phyloP scores from a whole-genome alignment of 2,888 invertebrate species.

The Altica lythri region DNA sequence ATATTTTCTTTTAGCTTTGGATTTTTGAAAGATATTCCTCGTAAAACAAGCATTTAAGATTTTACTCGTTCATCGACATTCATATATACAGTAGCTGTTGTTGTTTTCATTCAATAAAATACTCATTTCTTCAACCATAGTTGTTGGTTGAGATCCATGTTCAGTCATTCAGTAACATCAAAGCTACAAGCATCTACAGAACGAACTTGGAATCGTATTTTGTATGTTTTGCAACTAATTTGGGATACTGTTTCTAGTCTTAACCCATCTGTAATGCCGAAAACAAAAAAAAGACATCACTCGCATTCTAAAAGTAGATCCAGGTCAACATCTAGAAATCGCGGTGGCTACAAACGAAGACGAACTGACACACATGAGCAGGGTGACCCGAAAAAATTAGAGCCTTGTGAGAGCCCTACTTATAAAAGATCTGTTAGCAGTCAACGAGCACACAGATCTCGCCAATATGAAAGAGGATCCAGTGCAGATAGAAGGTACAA shows the following conservation, averaged over 20 bases:
- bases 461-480: constrained; percentile 74
- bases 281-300: constrained; percentile 80
- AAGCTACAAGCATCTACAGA: constrained; percentile 71
- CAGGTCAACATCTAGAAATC: constrained; percentile 64
- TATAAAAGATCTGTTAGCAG: constrained; percentile 65
- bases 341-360: constrained; percentile 64
- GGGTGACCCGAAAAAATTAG: no score
- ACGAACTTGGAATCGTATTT: constrained; percentile 69
- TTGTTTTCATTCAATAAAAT: constrained; percentile 10
- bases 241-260: constrained; percentile 23
- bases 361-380: constrained; percentile 65
- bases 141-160: constrained; percentile 63
- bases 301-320: constrained; percentile 67
- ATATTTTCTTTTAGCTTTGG: constrained; percentile 12
- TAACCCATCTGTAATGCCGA: constrained; percentile 65
- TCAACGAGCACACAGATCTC: constrained; percentile 64
- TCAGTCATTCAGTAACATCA: constrained; percentile 68
- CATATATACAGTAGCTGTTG: not conserved
- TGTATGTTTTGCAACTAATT: constrained; percentile 38
- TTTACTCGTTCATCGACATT: not conserved
- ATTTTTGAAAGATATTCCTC: constrained; percentile 6
- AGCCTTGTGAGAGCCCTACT: constrained; percentile 63
- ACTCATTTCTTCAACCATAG: constrained; percentile 1
- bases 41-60: not conserved
- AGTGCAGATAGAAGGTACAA: constrained; percentile 83